These are phyloP conservation scores for Eupsittula cactorum DNA, from an alignment of 2,113 vertebrate species.

Conservation along the genomic window DNA sequence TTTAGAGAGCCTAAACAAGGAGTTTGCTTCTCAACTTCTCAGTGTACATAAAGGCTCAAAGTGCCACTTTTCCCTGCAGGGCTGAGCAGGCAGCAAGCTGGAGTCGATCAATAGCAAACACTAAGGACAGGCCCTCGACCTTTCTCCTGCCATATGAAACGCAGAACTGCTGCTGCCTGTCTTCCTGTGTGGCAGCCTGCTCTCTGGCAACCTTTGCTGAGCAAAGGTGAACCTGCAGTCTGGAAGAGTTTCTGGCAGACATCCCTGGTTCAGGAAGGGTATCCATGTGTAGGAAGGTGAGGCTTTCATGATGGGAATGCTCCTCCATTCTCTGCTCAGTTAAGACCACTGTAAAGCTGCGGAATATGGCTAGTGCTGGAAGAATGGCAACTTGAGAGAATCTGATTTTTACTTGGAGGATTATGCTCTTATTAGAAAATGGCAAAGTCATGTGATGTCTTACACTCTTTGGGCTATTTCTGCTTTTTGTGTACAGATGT, in stretches of 20 bases:
- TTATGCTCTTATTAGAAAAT: neutral
- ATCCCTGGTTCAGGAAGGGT: neutral
- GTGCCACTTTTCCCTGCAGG: neutral
- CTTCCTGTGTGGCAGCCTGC: accelerated
- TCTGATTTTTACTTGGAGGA: neutral
- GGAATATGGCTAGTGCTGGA: neutral
- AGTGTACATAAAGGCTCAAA: neutral
- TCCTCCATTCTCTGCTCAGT: neutral
- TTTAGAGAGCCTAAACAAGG: neutral
- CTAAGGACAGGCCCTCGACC: neutral
- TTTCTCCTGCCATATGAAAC: neutral
- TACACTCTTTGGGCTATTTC: neutral
- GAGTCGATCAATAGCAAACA: neutral
- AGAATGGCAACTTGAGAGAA: neutral
- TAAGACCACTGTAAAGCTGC: neutral
- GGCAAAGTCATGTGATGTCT: neutral
- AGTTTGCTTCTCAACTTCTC: neutral
- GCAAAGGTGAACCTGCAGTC: accelerated
- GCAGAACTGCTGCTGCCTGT: neutral
- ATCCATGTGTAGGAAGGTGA: accelerated
- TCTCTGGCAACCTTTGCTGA: neutral
- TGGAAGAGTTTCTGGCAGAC: neutral
- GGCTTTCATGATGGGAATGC: neutral
- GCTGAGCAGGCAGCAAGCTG: neutral
- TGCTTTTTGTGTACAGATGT: neutral